A percentile compares a stretch with the other conserved stretches of the same genome.
Conservation (phyloP, 2,113 vertebrate genomes). For the Gallinago paraguaiae region DNA sequence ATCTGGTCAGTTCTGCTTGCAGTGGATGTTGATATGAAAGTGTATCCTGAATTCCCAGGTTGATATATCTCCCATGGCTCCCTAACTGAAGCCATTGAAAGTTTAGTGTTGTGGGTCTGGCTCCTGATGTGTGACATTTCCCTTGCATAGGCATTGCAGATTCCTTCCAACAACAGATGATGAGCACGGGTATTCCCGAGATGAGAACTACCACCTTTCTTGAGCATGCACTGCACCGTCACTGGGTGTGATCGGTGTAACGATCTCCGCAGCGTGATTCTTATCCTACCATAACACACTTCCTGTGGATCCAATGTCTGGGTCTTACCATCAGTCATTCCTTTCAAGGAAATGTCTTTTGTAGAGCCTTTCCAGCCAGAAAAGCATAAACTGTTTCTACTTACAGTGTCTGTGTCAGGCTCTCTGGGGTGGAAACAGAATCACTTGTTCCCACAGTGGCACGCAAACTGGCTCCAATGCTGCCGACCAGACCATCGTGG, state of each 20-base stretch:
- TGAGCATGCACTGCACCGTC: fast-evolving
- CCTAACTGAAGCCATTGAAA: not conserved
- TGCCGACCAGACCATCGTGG: fast-evolving
- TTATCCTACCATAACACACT: not conserved
- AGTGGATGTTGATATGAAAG: not conserved
- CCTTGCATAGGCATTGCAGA: not conserved
- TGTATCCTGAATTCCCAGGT: not conserved
- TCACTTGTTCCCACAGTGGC: not conserved
- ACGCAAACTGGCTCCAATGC: not conserved
- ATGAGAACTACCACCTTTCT: not conserved
- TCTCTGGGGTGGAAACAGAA: not conserved
- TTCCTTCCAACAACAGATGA: not conserved
- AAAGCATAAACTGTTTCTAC: not conserved
- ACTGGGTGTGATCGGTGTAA: not conserved
- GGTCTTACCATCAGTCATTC: not conserved
- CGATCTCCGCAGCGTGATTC: not conserved
- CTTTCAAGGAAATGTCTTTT: not conserved
- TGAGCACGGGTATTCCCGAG: fast-evolving
- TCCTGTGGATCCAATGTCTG: not conserved
- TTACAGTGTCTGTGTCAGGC: too few species aligned
- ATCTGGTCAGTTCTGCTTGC: not conserved
- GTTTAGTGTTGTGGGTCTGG: not conserved
- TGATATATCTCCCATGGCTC: not conserved
- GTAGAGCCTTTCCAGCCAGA: not conserved
- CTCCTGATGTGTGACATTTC: not conserved